Base-by-base conservation (phyloP, 2,888 invertebrate species). In the Neoitamus cyanurus region DNA sequence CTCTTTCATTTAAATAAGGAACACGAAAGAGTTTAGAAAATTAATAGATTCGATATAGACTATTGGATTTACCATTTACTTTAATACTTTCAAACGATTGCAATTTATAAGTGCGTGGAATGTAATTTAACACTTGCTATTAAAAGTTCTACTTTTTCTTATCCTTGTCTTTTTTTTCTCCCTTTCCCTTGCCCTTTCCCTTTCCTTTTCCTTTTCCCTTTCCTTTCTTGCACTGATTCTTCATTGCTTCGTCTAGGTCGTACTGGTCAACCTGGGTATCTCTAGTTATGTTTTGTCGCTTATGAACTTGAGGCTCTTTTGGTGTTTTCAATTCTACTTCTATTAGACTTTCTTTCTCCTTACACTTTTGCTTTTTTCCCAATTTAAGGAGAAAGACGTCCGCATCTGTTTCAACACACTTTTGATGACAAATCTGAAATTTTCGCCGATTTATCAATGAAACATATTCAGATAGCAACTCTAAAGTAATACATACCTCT, bases 281-380 rank as follows among this genome's bases (percentile, higher is more conserved):
- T 15, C 94, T 92, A 15, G 95, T 95, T 78, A 93, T 93, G 87
- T 93, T 93, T 36, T 93, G 92, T 0, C 93, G 91, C 0, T 94
- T 93, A n/a, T n/a, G n/a, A n/a, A n/a, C n/a, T n/a, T n/a, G n/a
- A 9, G 94, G 94, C 0, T 94, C 94, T 85, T 94, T 94, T 0
- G 96, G 96, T 0, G 96, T 96, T 82, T 94, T 93, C 88, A 96
- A 90, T 88, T 96, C 96, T 87, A 96, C 92, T 92, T 96, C 93
- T 83, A 94, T 90, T 82, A 93, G 93, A 72, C 92, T 92, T 88
- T 95, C 95, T 90, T 95, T 95, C 85, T 94, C 94, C 69, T 93
- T 93, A 0, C 94, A 94, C 37, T 94, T 94, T 0, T 94, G 94
- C 88, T 96, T 96, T 88, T 95, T 96, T 1, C 96, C 96, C 84